Percentiles rank a stretch among this genome's conserved stretches.
Evolutionary conservation across 2,113 vertebrate genomes (phyloP).

Genomic region (Ammodramus savannarum): DNA sequence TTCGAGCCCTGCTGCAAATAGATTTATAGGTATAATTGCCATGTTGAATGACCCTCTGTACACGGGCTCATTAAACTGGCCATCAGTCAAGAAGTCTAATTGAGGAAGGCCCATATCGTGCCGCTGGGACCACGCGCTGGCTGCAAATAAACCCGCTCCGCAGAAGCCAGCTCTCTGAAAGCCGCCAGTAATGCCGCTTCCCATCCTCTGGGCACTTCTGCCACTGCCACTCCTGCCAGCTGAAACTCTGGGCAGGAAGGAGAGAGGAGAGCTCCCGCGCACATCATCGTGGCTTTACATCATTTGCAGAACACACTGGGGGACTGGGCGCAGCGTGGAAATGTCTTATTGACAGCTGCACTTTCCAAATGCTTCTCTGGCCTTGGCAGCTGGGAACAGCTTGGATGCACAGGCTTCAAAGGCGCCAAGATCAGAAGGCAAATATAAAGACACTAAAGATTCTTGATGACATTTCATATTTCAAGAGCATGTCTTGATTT

Average conservation of each 20-base stretch:
- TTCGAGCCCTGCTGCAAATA: slow-evolving; percentile 69
- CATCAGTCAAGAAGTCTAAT: slow-evolving; percentile 79
- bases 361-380: neutral
- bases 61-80: slow-evolving; percentile 79
- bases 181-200: neutral
- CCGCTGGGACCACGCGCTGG: neutral
- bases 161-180: neutral
- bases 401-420: neutral
- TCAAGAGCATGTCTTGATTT: neutral
- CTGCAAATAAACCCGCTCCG: slow-evolving; percentile 8
- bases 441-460: neutral
- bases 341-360: neutral
- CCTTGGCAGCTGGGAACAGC: neutral
- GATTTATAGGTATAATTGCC: slow-evolving; percentile 77
- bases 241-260: neutral
- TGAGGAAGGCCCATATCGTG: slow-evolving; percentile 41
- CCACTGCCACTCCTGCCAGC: neutral
- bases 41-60: slow-evolving; percentile 75
- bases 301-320: neutral
- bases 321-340: neutral
- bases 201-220: neutral
- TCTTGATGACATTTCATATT: neutral
- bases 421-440: neutral
- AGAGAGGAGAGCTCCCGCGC: neutral
- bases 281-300: neutral